Conservation (phyloP, 2,113 vertebrate genomes). For the Brachypteracias leptosomus region DNA sequence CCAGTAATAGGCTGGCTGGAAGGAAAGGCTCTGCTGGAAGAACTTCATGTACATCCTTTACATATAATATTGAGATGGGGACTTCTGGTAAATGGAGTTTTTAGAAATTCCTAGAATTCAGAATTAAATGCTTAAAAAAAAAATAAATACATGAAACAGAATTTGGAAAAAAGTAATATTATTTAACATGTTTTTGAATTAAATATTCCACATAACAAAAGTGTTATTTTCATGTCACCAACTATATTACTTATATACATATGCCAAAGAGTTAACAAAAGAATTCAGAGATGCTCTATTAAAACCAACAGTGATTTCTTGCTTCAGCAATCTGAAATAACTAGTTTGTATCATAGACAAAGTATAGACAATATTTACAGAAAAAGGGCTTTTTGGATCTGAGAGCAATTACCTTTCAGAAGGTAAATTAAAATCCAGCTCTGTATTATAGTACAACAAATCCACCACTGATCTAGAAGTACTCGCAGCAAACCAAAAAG, state of each 20-base stretch:
- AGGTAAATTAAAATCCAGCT: constrained; percentile 60
- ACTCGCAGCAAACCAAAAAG: constrained; percentile 39
- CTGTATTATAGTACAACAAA: constrained; percentile 53
- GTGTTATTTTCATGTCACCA: constrained; percentile 71
- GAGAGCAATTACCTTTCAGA: constrained; percentile 57
- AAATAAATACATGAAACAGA: constrained; percentile 58
- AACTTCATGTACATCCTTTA: background rate
- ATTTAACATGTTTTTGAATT: constrained; percentile 81
- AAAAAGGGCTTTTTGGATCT: constrained; percentile 22
- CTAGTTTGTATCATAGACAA: constrained; percentile 49
- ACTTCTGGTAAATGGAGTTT: background rate
- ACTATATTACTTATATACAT: constrained; percentile 75
- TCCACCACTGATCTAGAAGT: constrained; percentile 47
- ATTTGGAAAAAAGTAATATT: constrained; percentile 79
- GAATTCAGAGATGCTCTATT: constrained; percentile 62
- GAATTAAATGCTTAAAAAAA: constrained; percentile 19
- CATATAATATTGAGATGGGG: background rate
- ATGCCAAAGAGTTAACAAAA: constrained; percentile 60
- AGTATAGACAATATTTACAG: constrained; percentile 69
- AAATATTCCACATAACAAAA: constrained; percentile 85
- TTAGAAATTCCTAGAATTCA: background rate
- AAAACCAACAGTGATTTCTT: constrained; percentile 65
- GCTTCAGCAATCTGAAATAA: constrained; percentile 51
- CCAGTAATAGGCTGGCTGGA: background rate
- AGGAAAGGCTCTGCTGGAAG: background rate